phyloP scores from a whole-genome alignment of 1,140 invertebrate species.

The Sinonovacula constricta region DNA sequence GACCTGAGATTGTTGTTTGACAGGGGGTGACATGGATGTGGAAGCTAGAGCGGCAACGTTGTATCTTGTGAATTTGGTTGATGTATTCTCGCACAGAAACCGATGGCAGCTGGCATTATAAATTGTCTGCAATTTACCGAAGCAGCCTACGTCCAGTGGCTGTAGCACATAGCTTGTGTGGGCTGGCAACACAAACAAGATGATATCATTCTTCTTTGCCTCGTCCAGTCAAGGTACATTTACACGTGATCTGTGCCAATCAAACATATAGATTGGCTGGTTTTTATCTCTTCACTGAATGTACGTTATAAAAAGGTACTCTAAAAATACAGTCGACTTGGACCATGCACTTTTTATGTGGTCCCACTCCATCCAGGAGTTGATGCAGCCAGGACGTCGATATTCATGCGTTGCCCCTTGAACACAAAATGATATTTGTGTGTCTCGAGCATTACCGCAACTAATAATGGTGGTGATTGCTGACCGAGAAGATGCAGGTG shows the following conservation, averaged over 20 bases:
- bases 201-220: constrained; percentile 28
- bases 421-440: constrained; percentile 40
- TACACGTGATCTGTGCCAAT: constrained; percentile 31
- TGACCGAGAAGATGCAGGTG: constrained; percentile 3
- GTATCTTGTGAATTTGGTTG: constrained; percentile 24
- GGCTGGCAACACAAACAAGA: too few species aligned
- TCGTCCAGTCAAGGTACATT: constrained; percentile 16
- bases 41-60: constrained; percentile 25
- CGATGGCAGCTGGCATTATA: too few species aligned
- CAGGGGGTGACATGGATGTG: neutral
- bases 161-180: too few species aligned
- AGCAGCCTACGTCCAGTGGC: constrained; percentile 17
- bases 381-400: constrained; percentile 12
- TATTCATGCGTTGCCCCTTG: constrained; percentile 22
- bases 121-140: constrained; percentile 20
- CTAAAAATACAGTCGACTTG: constrained; percentile 21
- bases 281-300: constrained; percentile 22
- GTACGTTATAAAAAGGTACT: constrained; percentile 16
- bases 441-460: constrained; percentile 33
- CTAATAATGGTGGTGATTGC: too few species aligned
- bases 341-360: constrained; percentile 28
- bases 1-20: constrained; percentile 11
- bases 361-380: constrained; percentile 1
- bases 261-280: constrained; percentile 21
- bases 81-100: constrained; percentile 19